Percentiles rank a stretch among this genome's conserved stretches.
These are phyloP conservation scores for Stratiomys singularior DNA, from an alignment of 2,888 invertebrate species.

Conservation along the genomic window DNA sequence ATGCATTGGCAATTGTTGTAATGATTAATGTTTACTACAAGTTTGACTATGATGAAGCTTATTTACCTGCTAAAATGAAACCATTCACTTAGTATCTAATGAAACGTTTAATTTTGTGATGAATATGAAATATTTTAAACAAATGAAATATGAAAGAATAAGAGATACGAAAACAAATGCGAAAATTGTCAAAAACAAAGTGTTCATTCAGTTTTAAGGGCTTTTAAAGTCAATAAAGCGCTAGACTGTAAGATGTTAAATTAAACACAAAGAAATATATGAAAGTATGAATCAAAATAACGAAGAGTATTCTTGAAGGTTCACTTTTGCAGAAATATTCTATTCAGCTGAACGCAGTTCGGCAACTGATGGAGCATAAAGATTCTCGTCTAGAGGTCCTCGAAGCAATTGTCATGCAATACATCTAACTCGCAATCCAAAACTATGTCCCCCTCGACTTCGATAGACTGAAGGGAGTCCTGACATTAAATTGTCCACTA, in stretches of 20 bases:
- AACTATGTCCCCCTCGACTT: too few relatives aligned
- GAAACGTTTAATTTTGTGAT: conserved; percentile 41
- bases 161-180: conserved; percentile 34
- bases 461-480: too few relatives aligned
- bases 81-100: conserved; percentile 17
- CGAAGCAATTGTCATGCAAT: too few relatives aligned
- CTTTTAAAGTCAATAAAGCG: conserved; percentile 36
- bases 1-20: neutral
- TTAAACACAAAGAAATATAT: conserved; percentile 47
- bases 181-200: conserved; percentile 48
- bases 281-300: conserved; percentile 33
- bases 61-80: conserved; percentile 32
- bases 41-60: conserved; percentile 15
- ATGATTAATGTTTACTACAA: conserved; percentile 17
- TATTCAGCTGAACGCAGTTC: too few relatives aligned
- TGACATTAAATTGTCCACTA: too few relatives aligned
- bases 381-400: too few relatives aligned
- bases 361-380: too few relatives aligned
- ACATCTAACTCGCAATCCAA: too few relatives aligned
- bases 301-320: neutral
- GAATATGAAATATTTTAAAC: conserved; percentile 43
- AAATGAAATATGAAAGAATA: conserved; percentile 27
- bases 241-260: conserved; percentile 46
- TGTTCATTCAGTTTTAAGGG: conserved; percentile 50
- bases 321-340: too few relatives aligned